These are phyloP conservation scores for Patiria pectinifera DNA, from an alignment of 53 echinoderm and acorn worm genomes.

Conservation along the genomic window DNA sequence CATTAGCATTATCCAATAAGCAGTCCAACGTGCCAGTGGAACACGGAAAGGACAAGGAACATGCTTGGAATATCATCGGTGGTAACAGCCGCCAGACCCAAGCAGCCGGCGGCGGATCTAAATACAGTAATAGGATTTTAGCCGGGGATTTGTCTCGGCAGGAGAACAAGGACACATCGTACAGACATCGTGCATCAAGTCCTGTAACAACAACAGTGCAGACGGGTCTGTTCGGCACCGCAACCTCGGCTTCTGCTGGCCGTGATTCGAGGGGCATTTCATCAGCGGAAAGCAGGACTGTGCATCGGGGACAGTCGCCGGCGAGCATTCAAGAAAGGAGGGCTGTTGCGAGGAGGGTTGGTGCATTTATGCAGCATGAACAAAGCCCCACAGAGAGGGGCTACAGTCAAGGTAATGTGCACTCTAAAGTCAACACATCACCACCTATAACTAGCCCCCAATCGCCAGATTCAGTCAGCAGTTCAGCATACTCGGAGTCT, in stretches of 20 bases:
- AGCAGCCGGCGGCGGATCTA: conserved; percentile 60
- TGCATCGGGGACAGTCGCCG: conserved; percentile 41
- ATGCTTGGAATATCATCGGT: conserved; percentile 61
- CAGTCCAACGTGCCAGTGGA: conserved; percentile 27
- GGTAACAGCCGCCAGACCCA: conserved; percentile 59
- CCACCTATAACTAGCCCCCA: conserved; percentile 47
- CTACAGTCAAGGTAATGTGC: conserved; percentile 55
- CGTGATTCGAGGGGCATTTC: conserved; percentile 8
- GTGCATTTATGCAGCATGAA: conserved; percentile 57
- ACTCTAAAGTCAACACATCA: conserved; percentile 43
- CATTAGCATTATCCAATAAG: conserved; percentile 78
- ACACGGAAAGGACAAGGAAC: conserved; percentile 52
- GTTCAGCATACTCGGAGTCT: conserved; percentile 32
- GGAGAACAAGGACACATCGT: conserved; percentile 42
- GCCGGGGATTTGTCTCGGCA: conserved; percentile 55
- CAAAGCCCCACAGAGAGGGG: conserved; percentile 35
- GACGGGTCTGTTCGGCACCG: conserved; percentile 23
- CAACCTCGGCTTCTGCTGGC: conserved; percentile 14
- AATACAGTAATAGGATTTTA: conserved; percentile 63
- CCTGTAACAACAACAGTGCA: conserved; percentile 29
- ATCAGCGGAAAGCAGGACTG: conserved; percentile 10
- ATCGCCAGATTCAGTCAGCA: conserved; percentile 48
- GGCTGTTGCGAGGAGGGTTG: conserved; percentile 28
- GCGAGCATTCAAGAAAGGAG: conserved; percentile 39
- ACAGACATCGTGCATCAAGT: conserved; percentile 45